A percentile compares a stretch with the other conserved stretches of the same genome.
phyloP scores from a whole-genome alignment of 2,113 vertebrate genomes.

The Apodemus speciosus region DNA sequence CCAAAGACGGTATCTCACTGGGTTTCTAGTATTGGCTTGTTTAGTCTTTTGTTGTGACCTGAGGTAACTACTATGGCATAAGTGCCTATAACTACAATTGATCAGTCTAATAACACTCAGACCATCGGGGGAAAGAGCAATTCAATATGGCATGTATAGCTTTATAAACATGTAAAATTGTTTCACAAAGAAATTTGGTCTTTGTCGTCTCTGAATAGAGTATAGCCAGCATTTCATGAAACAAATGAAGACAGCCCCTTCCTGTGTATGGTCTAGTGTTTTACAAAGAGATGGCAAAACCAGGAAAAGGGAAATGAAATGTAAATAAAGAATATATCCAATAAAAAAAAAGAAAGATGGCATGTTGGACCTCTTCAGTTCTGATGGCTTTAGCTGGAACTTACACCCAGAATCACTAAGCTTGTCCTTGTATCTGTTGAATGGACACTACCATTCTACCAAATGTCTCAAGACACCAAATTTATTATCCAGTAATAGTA shows the following conservation, averaged over 20 bases:
- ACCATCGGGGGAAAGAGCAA: not conserved
- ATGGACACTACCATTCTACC: not conserved
- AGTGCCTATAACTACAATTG: not conserved
- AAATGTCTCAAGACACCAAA: not conserved
- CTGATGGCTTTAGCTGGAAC: no score
- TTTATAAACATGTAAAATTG: not conserved
- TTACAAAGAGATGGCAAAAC: not conserved
- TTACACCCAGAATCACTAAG: not conserved
- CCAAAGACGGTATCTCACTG: not conserved
- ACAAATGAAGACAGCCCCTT: not conserved
- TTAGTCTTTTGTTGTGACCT: not conserved
- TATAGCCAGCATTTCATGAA: not conserved
- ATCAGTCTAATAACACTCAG: not conserved
- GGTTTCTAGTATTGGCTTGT: not conserved
- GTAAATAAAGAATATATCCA: no score
- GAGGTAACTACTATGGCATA: not conserved
- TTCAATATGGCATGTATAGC: not conserved
- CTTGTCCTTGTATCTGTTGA: not conserved
- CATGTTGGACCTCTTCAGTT: no score
- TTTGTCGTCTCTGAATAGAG: not conserved
- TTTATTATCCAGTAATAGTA: not conserved
- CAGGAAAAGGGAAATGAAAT: no score
- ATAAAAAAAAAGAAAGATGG: no score
- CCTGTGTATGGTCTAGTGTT: not conserved
- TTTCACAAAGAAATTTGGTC: not conserved